Conservation (phyloP, 2,888 invertebrate species). For the Poecilus cupreus region DNA sequence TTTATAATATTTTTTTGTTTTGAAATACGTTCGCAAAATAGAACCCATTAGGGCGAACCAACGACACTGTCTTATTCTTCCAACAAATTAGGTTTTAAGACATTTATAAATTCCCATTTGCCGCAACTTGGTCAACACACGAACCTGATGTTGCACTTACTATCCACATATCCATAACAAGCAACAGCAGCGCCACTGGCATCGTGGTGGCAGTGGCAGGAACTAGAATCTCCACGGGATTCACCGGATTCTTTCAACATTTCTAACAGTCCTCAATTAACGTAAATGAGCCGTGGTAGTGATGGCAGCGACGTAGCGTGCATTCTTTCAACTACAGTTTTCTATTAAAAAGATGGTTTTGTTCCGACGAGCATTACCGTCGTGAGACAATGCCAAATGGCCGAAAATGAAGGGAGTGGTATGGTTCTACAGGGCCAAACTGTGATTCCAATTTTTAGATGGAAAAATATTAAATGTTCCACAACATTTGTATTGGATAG, state of each 20-base stretch:
- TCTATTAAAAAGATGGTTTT: constrained; percentile 42
- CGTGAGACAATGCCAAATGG: constrained; percentile 24
- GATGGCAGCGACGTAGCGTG: constrained; percentile 10
- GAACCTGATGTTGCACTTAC: not conserved
- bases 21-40: too few species aligned
- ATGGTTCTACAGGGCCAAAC: not conserved
- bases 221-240: not conserved
- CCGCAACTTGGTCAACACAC: not conserved
- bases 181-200: not conserved
- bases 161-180: too few species aligned
- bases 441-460: too few species aligned
- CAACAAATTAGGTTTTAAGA: not conserved
- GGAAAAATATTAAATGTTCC: too few species aligned
- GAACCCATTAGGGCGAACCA: too few species aligned
- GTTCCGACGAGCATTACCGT: not conserved
- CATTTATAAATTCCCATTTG: not conserved
- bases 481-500: too few species aligned
- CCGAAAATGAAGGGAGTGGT: not conserved
- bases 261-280: constrained; percentile 46
- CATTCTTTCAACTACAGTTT: constrained; percentile 46
- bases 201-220: not conserved
- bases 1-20: too few species aligned
- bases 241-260: constrained; percentile 16
- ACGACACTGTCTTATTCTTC: too few species aligned
- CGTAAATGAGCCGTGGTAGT: constrained; percentile 42